Base-by-base conservation (phyloP, 2,888 invertebrate genomes). In the Lepidochrysops patricia region DNA sequence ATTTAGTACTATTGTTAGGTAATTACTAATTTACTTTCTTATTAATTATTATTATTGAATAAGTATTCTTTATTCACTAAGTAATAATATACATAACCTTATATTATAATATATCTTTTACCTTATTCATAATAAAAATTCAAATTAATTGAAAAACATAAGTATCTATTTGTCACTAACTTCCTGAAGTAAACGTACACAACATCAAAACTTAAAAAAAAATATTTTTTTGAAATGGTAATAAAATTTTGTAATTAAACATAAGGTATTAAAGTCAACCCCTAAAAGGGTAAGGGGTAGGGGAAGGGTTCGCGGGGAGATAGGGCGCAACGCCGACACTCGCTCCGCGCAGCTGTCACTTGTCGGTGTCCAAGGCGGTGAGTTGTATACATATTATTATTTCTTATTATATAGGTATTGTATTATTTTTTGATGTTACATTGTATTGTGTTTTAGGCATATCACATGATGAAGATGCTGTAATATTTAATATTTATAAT, bases 321-420 rank as follows among this genome's bases (percentile, higher is more conserved):
- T 57, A 54, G 59, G 58, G 58, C 58, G 75, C 78, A 34, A 50
- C 72, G 72, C 73, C 68, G 61, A 60, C 63, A 64, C 61, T 66
- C 79, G 78, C 77, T 79, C 74, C 75, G 76, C 74, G 81, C 82
- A 77, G 81, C 77, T 79, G 84, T 75, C 73, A 70, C 73, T 70
- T 70, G 68, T 67, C 70, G 63, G 60, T 58, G 57, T 64, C 61
- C 58, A 54, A 56, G 34, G 43, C 52, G 71, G 69, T 69, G 64
- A 67, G 71, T 43, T 43, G 43, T 23, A 9, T 29, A 9, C n/a
- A n/a, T 29, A 29, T 29, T 29, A 9, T 29, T 7, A 29, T 43
- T 43, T 2, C 9, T 4, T 19, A 43, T 12, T 23, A 12, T 43
- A n/a, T n/a, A n/a, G n/a, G 4, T 23, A 37, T 43, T 43, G 43